These are phyloP conservation scores for Itoplectis maculator DNA, from an alignment of 2,888 invertebrate species.

Conservation along the genomic window DNA sequence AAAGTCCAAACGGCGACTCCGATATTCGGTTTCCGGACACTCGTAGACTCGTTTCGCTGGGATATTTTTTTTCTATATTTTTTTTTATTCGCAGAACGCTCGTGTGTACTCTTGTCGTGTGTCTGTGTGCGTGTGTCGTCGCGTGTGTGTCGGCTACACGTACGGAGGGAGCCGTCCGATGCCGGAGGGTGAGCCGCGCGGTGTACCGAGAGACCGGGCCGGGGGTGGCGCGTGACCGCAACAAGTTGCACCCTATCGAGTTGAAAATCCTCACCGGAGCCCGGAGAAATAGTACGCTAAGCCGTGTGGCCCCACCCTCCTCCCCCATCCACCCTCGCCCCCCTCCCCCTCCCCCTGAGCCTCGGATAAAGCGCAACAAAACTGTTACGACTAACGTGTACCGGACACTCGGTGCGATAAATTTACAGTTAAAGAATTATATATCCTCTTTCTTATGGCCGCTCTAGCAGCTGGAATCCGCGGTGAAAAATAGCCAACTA, in stretches of 20 bases:
- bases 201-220: constrained; percentile 7
- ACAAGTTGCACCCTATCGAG: constrained; percentile 74
- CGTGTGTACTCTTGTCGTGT: neutral
- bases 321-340: too few species aligned
- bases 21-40: neutral
- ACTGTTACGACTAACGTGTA: constrained; percentile 61
- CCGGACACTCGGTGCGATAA: constrained; percentile 63
- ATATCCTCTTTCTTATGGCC: constrained; percentile 15
- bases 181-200: neutral
- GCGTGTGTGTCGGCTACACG: too few species aligned
- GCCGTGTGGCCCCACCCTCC: constrained; percentile 36
- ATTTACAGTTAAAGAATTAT: constrained; percentile 66
- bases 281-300: constrained; percentile 70
- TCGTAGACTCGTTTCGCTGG: neutral
- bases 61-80: constrained; percentile 13
- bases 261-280: constrained; percentile 69
- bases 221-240: constrained; percentile 66
- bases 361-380: constrained; percentile 70
- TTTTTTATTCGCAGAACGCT: too few species aligned
- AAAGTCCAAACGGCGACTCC: neutral
- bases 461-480: constrained; percentile 17
- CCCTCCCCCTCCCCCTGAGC: neutral
- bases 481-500: constrained; percentile 15
- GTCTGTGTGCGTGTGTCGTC: neutral
- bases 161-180: too few species aligned